Base-by-base conservation (phyloP, 2,888 invertebrate species). In the Dorcus hopei region DNA sequence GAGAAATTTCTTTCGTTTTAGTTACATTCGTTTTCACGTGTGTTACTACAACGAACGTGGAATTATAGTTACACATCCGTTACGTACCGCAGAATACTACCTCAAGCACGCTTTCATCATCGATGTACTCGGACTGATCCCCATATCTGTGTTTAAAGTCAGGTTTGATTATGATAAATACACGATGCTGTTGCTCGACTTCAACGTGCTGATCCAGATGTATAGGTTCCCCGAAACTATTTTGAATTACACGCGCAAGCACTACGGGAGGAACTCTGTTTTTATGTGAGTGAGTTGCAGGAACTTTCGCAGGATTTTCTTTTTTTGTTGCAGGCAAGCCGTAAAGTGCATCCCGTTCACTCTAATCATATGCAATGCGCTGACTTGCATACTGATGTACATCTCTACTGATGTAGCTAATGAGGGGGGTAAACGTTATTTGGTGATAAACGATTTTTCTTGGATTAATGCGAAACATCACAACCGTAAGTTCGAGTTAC, bases 191-290 rank as follows among this genome's bases (percentile, higher is more conserved):
- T 8, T 49, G 9, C 26, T 59, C 8, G 49, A 56, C 26, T 59
- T 38, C 23, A 59, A 59, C n/a, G 65, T 63, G 50, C 47, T 69
- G 9, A n/a, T 70, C 8, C 68, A 67, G 40, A 49, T 66, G 38
- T 68, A 70, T 57, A 64, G 69, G 26, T 57, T 66, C 8, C 58
- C 63, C 1, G 63, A 66, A 11, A 64, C 57, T 6, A 66, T 70
- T 51, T 50, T 54, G 7, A 61, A 61, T 47, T 64, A 59, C n/a
- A 55, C 52, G 11, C 47, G 49, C 8, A 58, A 61, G 23, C 56
- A 61, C n/a, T 58, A 68, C 26, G 59, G 59, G 38, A 53, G 47
- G 7, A 58, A 55, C 33, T 47, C 19, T 16, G 47, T 62, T 38
- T 16, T 60, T 4, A 41, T 62, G 66, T 67, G 58, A 63, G 61